Base-by-base conservation (phyloP, 2,888 invertebrate species). In the Lottia scabra region DNA sequence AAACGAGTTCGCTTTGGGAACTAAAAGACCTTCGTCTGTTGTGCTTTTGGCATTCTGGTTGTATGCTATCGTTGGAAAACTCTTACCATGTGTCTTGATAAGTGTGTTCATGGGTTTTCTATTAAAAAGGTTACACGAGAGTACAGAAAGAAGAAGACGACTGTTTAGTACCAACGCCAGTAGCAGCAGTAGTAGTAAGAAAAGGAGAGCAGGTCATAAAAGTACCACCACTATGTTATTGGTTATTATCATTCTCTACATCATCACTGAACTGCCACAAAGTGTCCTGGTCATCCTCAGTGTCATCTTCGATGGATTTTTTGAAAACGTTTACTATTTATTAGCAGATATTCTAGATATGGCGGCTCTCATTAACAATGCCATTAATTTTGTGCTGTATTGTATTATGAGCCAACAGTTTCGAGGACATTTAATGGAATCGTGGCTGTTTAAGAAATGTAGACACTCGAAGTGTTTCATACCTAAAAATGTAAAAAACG, bases 381-480 rank as follows among this genome's bases (percentile, higher is more conserved):
- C 96, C 0, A 94, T 97, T 75, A 98, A 96, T 90, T 97, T 98
- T 86, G 93, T 97, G 74, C 91, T 98, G 67, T 98, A 97, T 89
- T 97, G 97, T 86, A 92, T 95, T 70, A 97, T 98, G 97, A 96
- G 96, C 74, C 92, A 95, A 78, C 97, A 97, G 91, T 98, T 98
- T 88, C 92, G 97, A 15, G 87, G 90, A 68, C 91, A 91, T 8
- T 90, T 91, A 38, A 82, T 84, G 15, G 93, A 93, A 85, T 89
- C 95, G 83, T 67, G 44, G 56, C 3, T 56, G 13, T 23, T 56
- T 19, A 56, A 56, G 23, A 23, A 23, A 12, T 56, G 56, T 56
- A 56, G 23, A 13, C 19, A 56, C 19, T 23, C 23, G 12, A 56
- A 13, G 19, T 56, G 56, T 23, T 56, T 23, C 23, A 3, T 23